Base-by-base conservation (phyloP, 2,113 vertebrate species). In the Dicentrarchus labrax region DNA sequence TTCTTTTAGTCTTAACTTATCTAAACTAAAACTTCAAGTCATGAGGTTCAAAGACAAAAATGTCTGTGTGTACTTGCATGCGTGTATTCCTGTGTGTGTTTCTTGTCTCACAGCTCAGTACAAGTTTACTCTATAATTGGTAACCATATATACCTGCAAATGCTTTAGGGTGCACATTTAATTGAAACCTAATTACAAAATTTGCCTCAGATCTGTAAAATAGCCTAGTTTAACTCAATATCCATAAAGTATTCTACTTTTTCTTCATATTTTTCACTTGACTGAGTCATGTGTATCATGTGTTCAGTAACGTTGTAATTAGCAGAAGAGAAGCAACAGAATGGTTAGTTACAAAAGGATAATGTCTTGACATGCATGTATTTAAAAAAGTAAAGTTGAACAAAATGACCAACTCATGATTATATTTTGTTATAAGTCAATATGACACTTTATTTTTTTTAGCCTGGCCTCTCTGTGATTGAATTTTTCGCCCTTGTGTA, bases 131-230 rank as follows among this genome's bases (percentile, higher is more conserved):
- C 78, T 86, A 89, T 83, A 88, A 88, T 82, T 83, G 81, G 83
- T 54, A 80, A 76, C 61, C 12, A 9, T 41, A 39, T 76, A 83
- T 81, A 89, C 87, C 91, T 88, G 82, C 48, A 76, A 84, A 47
- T 17, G 86, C 91, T 93, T 71, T 22, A 89, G 85, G 83, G 69
- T 70, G 54, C 41, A 75, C 59, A 78, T 82, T 89, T 89, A 90
- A 92, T 90, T 88, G 81, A 84, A 89, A 82, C 43, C 83, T 89
- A 92, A 88, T 89, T 90, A 88, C 82, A 91, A 89, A 82, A 90
- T 47, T 38, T 80, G 83, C 71, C 92, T 89, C 41, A 78, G 62
- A 75, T 86, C 80, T 85, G 54, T 84, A 57, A 79, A 89, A 82
- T 85, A 90, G 72, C 85, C 88, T 77, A 89, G 73, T 90, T 89